Evolutionary conservation across 2,113 vertebrate species (phyloP).

Genomic region (Antechinus flavipes): DNA sequence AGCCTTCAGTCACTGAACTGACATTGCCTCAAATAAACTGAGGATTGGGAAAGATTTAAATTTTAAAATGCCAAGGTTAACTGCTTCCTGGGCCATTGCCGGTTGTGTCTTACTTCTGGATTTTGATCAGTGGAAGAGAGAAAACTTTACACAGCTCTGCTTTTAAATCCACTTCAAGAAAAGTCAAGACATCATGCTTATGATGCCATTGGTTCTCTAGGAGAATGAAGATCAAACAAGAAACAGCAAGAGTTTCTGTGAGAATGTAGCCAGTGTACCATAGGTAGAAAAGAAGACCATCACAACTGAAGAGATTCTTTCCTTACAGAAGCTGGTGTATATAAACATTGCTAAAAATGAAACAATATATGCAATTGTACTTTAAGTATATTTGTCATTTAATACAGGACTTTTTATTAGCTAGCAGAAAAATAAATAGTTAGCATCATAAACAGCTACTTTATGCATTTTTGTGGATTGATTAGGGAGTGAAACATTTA

Average conservation of each 20-base stretch:
- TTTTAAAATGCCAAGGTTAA: background rate
- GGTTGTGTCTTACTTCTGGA: background rate
- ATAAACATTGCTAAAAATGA: background rate
- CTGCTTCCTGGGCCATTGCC: background rate
- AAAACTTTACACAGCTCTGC: background rate
- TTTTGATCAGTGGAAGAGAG: background rate
- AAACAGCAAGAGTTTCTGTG: background rate
- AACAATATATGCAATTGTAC: background rate
- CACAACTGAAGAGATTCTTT: background rate
- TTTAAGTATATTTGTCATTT: background rate
- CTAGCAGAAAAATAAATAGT: background rate
- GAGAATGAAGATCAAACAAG: background rate
- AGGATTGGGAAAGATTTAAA: background rate
- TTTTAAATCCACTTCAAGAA: background rate
- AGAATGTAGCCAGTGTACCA: background rate
- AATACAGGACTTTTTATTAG: background rate
- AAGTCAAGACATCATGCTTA: background rate
- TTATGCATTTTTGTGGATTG: background rate
- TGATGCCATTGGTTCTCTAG: background rate
- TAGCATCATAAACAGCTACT: background rate
- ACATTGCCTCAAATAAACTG: background rate
- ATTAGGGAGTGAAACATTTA: background rate
- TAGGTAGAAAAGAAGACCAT: background rate
- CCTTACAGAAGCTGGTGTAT: background rate
- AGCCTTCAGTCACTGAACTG: background rate